Evolutionary conservation across 2,888 invertebrate genomes (phyloP).

Genomic region (Tenthredo distinguenda): DNA sequence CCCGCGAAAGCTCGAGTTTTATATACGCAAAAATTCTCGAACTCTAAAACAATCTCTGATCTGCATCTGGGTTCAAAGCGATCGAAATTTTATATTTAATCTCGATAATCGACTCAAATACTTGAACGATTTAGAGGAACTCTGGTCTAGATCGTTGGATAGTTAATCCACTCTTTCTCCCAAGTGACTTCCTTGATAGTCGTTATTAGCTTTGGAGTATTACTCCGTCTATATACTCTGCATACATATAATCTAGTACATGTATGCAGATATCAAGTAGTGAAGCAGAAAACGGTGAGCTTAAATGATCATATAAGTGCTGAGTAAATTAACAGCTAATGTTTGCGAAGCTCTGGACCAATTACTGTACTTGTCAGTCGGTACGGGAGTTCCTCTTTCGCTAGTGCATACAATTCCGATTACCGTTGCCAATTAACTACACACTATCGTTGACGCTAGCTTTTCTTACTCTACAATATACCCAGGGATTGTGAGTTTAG

Average conservation of each 20-base stretch:
- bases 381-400: background rate
- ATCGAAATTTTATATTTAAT: background rate
- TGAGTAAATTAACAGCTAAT: slow-evolving; percentile 16
- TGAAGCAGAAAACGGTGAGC: background rate
- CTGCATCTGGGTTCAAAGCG: background rate
- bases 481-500: background rate
- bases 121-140: background rate
- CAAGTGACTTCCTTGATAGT: background rate
- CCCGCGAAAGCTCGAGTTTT: background rate
- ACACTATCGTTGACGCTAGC: background rate
- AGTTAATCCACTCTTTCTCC: background rate
- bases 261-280: background rate
- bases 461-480: background rate
- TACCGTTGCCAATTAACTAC: background rate
- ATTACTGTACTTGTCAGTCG: background rate
- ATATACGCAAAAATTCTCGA: background rate
- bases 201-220: slow-evolving; percentile 12
- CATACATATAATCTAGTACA: background rate
- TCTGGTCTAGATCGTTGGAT: background rate
- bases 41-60: background rate
- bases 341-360: slow-evolving; percentile 21
- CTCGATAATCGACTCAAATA: background rate
- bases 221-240: slow-evolving; percentile 27
- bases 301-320: slow-evolving; percentile 19
- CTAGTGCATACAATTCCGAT: background rate